These are phyloP conservation scores for Spodoptera picta DNA, from an alignment of 2,888 invertebrate genomes.

Conservation along the genomic window DNA sequence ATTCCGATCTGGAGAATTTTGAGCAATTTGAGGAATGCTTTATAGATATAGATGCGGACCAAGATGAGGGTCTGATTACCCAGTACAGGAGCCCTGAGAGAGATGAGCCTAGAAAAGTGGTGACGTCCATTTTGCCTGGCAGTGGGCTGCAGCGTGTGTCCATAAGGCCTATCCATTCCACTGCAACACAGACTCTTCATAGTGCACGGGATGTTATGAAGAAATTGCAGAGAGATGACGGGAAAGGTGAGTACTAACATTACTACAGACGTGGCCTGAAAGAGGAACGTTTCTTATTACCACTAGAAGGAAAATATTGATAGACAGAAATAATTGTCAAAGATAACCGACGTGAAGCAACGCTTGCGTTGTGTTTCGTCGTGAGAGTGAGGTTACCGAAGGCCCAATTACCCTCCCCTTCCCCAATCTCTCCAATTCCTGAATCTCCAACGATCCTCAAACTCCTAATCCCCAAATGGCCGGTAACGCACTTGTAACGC, in stretches of 20 bases:
- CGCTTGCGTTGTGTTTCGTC: too few relatives aligned
- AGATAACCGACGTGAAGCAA: too few relatives aligned
- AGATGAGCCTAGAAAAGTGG: slow-evolving; percentile 78
- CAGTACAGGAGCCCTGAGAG: slow-evolving; percentile 75
- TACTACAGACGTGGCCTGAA: too few relatives aligned
- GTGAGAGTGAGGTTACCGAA: too few relatives aligned
- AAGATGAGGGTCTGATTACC: slow-evolving; percentile 71
- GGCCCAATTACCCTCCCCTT: too few relatives aligned
- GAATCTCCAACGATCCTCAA: too few relatives aligned
- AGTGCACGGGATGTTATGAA: slow-evolving; percentile 71
- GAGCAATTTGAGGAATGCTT: slow-evolving; percentile 83
- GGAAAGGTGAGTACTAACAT: slow-evolving; percentile 66
- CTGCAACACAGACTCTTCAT: slow-evolving; percentile 69
- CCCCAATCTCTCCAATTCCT: too few relatives aligned
- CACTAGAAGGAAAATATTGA: too few relatives aligned
- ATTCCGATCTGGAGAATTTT: slow-evolving; percentile 82
- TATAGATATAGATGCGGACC: slow-evolving; percentile 83
- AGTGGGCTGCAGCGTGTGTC: slow-evolving; percentile 82
- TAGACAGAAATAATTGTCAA: too few relatives aligned
- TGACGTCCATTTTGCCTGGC: slow-evolving; percentile 79
- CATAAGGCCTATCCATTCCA: slow-evolving; percentile 74
- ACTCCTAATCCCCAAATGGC: too few relatives aligned
- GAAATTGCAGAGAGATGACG: slow-evolving; percentile 69
- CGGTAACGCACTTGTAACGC: too few relatives aligned
- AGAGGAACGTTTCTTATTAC: too few relatives aligned